Evolutionary conservation across 2,797 vertebrate genomes (phyloP).

Genomic region (Spinibarbus caldwelli): DNA sequence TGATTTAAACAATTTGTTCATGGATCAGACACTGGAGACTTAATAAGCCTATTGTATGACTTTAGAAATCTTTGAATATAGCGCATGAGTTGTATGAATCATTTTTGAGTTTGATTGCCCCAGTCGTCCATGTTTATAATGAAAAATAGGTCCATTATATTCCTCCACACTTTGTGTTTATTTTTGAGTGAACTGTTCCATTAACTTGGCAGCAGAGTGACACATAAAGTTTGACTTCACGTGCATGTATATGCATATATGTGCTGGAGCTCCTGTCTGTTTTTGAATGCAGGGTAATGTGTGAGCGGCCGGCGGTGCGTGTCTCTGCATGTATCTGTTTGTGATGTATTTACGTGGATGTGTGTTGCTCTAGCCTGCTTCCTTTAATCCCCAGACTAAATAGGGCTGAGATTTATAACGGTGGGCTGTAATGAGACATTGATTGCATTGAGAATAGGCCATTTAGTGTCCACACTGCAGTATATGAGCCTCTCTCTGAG

Average conservation of each 20-base stretch:
- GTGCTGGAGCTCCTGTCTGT: background rate
- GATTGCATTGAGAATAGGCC: slow-evolving; percentile 58
- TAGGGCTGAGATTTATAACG: slow-evolving; percentile 56
- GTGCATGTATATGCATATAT: slow-evolving; percentile 30
- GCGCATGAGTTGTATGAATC: background rate
- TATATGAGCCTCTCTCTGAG: slow-evolving; percentile 34
- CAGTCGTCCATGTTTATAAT: background rate
- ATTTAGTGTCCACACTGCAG: slow-evolving; percentile 47
- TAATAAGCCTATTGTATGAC: background rate
- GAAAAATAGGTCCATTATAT: background rate
- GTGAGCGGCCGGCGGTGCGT: background rate
- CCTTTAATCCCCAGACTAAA: slow-evolving; percentile 55
- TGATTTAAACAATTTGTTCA: background rate
- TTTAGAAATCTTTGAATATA: background rate
- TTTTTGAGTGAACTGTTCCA: background rate
- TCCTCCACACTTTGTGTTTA: background rate
- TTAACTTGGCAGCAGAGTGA: background rate
- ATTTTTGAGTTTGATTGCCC: background rate
- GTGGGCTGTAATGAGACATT: slow-evolving; percentile 63
- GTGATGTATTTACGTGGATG: slow-evolving; percentile 54
- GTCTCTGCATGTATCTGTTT: slow-evolving; percentile 41
- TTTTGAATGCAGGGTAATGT: slow-evolving; percentile 42
- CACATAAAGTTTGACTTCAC: background rate
- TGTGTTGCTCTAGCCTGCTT: slow-evolving; percentile 26
- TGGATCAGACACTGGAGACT: background rate